Conservation (phyloP, 2,113 vertebrate genomes). For the Sorex araneus region DNA sequence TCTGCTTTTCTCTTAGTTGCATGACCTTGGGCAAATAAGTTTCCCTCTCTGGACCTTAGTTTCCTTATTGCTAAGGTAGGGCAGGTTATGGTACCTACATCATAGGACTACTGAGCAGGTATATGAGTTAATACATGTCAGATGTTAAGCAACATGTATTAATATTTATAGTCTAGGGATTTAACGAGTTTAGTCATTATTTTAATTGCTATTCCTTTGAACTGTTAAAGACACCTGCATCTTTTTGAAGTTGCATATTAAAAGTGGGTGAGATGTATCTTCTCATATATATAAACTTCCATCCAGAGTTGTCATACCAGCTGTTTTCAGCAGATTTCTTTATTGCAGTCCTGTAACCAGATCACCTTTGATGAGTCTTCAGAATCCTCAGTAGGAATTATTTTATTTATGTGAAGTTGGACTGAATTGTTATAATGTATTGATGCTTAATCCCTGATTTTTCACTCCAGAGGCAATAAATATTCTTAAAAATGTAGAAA, state of each 20-base stretch:
- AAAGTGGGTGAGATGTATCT: neutral
- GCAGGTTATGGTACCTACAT: neutral
- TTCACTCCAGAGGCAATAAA: neutral
- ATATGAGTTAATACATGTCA: slow-evolving; percentile 17
- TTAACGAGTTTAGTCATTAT: slow-evolving; percentile 27
- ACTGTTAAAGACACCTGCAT: slow-evolving; percentile 4
- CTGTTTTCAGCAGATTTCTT: slow-evolving; percentile 1
- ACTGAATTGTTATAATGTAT: neutral
- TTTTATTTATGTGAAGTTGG: slow-evolving; percentile 35
- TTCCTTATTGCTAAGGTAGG: neutral
- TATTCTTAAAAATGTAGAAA: slow-evolving; percentile 8
- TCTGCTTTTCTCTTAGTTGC: neutral
- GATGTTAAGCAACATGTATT: slow-evolving; percentile 19
- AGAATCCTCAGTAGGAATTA: neutral
- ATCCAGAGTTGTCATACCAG: neutral
- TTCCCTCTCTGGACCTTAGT: neutral
- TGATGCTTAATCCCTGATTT: slow-evolving; percentile 26
- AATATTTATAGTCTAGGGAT: neutral
- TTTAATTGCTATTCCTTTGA: slow-evolving; percentile 50
- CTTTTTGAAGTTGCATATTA: slow-evolving; percentile 48
- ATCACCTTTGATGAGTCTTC: neutral
- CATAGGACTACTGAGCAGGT: neutral
- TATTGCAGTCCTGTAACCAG: neutral
- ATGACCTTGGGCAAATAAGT: neutral
- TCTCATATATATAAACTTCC: neutral